Conservation (phyloP, 92 coral and sea anemone genomes). For the Virgularia gustaviana region DNA sequence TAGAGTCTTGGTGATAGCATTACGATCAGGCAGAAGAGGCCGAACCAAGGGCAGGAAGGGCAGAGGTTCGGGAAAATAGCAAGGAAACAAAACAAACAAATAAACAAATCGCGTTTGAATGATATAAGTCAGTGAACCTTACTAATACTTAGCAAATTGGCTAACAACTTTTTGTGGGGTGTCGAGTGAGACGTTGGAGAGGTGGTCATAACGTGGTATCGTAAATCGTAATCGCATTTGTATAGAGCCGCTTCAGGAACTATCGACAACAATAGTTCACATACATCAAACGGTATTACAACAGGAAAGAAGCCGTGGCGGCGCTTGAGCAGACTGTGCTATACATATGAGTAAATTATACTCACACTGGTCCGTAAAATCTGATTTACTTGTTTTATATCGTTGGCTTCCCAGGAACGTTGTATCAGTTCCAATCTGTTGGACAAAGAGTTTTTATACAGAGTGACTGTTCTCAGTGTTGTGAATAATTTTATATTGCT, state of each 20-base stretch:
- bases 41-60: neutral
- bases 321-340: too few species aligned
- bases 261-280: neutral
- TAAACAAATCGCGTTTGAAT: constrained; percentile 2
- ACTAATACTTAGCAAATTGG: neutral
- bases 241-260: neutral
- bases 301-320: too few species aligned
- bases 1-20: neutral
- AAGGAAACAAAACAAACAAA: neutral
- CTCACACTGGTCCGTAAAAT: too few species aligned
- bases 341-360: too few species aligned
- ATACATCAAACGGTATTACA: too few species aligned
- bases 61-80: constrained; percentile 5
- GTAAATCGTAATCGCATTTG: neutral
- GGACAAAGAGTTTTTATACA: neutral
- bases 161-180: neutral
- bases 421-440: neutral
- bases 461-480: too few species aligned
- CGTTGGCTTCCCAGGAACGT: neutral
- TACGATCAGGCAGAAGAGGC: neutral
- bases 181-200: neutral
- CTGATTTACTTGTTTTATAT: neutral
- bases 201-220: neutral
- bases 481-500: neutral
- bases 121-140: neutral